These are phyloP conservation scores for Xenus cinereus DNA, from an alignment of 2,113 vertebrate species.

Conservation along the genomic window DNA sequence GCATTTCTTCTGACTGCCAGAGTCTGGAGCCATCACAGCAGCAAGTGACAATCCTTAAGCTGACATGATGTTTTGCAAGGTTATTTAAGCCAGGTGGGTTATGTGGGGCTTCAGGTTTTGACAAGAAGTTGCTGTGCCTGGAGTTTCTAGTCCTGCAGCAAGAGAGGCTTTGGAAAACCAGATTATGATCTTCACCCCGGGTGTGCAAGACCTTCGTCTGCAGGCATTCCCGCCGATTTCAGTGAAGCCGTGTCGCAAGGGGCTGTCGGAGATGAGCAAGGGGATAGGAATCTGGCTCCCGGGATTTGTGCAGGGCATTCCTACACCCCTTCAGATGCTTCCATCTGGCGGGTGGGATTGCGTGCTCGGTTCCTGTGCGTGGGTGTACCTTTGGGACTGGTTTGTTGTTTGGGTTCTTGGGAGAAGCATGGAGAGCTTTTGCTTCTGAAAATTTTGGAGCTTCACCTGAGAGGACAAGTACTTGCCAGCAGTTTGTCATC, in stretches of 20 bases:
- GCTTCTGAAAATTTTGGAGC: not conserved
- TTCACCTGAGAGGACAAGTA: not conserved
- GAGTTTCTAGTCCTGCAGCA: not conserved
- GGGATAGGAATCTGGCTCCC: not conserved
- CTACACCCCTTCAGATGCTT: not conserved
- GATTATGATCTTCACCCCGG: not conserved
- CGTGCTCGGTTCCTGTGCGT: not conserved
- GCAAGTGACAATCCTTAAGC: not conserved
- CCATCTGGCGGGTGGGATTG: accelerated
- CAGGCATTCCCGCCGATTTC: not conserved
- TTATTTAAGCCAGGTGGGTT: not conserved
- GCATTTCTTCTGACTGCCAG: not conserved
- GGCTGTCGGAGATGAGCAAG: not conserved
- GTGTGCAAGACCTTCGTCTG: not conserved
- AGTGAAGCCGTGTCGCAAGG: not conserved
- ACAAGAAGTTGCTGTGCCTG: not conserved
- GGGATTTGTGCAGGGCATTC: not conserved
- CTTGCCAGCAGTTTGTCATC: not conserved
- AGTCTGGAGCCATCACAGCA: not conserved
- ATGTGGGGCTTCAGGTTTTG: not conserved
- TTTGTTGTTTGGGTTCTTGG: not conserved
- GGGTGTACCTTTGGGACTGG: not conserved
- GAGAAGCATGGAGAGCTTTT: not conserved
- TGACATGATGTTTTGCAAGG: not conserved
- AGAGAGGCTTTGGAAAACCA: not conserved